Evolutionary conservation across 2,113 vertebrate species (phyloP).

Genomic region (Caretta caretta): DNA sequence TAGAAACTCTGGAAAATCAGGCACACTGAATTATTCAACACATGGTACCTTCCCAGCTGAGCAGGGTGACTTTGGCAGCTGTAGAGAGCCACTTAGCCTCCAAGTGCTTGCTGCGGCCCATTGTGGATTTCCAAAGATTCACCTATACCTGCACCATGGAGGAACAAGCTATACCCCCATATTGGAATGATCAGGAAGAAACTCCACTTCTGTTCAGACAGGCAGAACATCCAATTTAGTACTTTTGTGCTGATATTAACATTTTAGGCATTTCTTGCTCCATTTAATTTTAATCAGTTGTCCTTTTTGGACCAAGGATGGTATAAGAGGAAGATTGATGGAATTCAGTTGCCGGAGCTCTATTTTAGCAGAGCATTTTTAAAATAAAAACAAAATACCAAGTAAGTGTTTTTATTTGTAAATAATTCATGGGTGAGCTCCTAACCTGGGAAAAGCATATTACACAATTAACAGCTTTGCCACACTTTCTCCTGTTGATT

Average conservation of each 20-base stretch:
- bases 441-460: background rate
- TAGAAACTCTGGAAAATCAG: background rate
- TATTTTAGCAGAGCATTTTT: constrained; percentile 19
- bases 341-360: background rate
- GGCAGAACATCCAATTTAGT: background rate
- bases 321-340: constrained; percentile 42
- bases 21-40: background rate
- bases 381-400: constrained; percentile 19
- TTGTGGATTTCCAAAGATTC: background rate
- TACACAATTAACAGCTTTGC: background rate
- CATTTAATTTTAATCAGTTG: constrained; percentile 65
- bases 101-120: background rate
- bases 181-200: background rate
- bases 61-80: background rate
- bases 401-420: background rate
- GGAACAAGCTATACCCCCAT: background rate
- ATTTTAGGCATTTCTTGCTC: constrained; percentile 58
- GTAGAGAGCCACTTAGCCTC: background rate
- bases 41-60: background rate
- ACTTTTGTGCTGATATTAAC: constrained; percentile 34
- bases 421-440: background rate
- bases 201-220: background rate
- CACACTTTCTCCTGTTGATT: background rate
- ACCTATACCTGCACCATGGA: background rate
- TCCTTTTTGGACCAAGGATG: constrained; percentile 5